Percentiles rank a stretch among this genome's conserved stretches.
These are phyloP conservation scores for Scolanthus callimorphus DNA, from an alignment of 92 coral and sea anemone species.

Conservation along the genomic window DNA sequence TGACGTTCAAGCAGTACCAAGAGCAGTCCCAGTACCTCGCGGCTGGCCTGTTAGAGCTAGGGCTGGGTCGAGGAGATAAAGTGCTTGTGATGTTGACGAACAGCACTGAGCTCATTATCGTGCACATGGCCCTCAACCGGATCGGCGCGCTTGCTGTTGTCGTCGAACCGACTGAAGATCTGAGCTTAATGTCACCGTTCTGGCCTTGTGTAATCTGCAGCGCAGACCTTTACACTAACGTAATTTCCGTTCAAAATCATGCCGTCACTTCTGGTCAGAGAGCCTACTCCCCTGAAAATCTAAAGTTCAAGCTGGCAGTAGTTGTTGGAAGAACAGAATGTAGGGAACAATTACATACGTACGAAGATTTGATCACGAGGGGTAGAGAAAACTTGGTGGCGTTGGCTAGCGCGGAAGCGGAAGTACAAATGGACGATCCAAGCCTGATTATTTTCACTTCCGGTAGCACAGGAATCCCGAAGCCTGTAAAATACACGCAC, in stretches of 20 bases:
- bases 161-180: background rate
- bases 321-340: background rate
- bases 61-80: conserved; percentile 39
- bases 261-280: background rate
- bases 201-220: no score
- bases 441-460: conserved; percentile 18
- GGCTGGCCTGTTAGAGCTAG: conserved; percentile 16
- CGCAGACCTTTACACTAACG: no score
- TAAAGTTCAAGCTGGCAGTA: background rate
- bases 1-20: conserved; percentile 34
- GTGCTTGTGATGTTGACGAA: conserved; percentile 27
- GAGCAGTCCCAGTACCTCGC: conserved; percentile 32
- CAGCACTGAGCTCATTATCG: conserved; percentile 24
- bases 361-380: background rate
- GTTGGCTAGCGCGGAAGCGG: conserved; percentile 3
- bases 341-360: background rate
- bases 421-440: conserved; percentile 32
- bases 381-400: background rate
- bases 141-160: conserved; percentile 26
- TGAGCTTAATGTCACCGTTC: no score
- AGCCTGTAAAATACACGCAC: conserved; percentile 25
- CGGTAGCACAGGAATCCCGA: conserved; percentile 23
- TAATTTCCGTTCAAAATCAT: background rate
- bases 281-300: background rate
- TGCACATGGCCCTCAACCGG: conserved; percentile 40